Evolutionary conservation across 2,888 invertebrate genomes (phyloP), one percentile per base, ranked within the genome.

Genomic region (Lamellibrachia satsuma): DNA sequence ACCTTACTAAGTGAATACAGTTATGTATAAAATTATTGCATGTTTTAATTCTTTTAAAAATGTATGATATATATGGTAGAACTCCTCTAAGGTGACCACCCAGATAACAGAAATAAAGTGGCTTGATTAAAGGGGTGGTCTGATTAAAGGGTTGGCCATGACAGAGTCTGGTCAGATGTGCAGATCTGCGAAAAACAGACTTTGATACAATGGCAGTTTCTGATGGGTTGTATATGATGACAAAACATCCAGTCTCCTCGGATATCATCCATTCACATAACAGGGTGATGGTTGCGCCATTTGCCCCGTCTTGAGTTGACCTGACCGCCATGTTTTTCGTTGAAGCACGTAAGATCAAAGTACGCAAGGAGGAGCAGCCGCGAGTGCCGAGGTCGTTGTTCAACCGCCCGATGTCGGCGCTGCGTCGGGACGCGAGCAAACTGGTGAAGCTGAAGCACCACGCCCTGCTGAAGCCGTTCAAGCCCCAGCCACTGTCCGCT

Each of bases 311-410:
- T 22, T 75, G 75, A 6, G 0, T 75, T 75, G 22, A 75, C 75
- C 11, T n/a, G 22, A 39, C 39, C 39, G 39, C 39, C 39, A 39
- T 39, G 39, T 39, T 39, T 39, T 39, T 39, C 1, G 39, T 39
- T 39, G 39, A 39, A 95, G 96, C 96, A 91, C 96, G 96, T 8
- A 96, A 96, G 93, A 96, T 96, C 93, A 97, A 97, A 93, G 95
- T 96, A 94, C 97, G 97, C 1, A 98, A 98, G 95, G 98, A 98
- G 94, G 98, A 98, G 94, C 97, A 98, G 91, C 97, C 98, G 91
- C 97, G 97, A 95, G 98, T 98, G 57, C 98, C 98, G 39, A 97
- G 98, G 94, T 98, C 98, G 3, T 97, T 98, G 39, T 98, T 98
- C 96, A 98, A 98, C 96, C 97, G 98, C 11, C 98, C 98, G 0